Evolutionary conservation across 2,888 invertebrate species (phyloP).

Genomic region (Mythimna loreyi): DNA sequence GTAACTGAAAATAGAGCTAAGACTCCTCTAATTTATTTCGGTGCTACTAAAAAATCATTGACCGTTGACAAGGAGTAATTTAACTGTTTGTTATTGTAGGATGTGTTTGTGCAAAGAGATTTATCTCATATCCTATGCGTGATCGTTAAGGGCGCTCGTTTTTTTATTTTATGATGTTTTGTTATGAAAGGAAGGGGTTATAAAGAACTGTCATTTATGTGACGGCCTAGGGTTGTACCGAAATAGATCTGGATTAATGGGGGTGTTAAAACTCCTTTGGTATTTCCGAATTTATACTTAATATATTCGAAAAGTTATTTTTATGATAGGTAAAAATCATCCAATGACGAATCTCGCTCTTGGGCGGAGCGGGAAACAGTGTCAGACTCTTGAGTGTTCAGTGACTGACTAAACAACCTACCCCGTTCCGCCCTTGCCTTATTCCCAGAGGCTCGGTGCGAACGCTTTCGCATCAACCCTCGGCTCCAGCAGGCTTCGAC

Average conservation of each 20-base stretch:
- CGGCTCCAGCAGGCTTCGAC: too few relatives aligned
- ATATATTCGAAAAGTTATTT: too few relatives aligned
- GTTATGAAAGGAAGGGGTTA: constrained; percentile 46
- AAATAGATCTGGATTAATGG: constrained; percentile 9
- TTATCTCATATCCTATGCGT: constrained; percentile 46
- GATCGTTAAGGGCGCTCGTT: constrained; percentile 45
- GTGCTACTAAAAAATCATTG: constrained; percentile 38
- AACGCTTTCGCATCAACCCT: too few relatives aligned
- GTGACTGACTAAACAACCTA: too few relatives aligned
- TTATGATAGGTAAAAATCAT: too few relatives aligned
- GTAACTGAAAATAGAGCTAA: constrained; percentile 18
- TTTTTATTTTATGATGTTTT: constrained; percentile 59
- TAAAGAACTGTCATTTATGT: constrained; percentile 43
- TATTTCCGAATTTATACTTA: too few relatives aligned
- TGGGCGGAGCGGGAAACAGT: too few relatives aligned
- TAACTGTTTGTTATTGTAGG: constrained; percentile 55
- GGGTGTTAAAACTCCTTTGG: neutral
- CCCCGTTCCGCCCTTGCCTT: too few relatives aligned
- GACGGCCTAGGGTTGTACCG: constrained; percentile 9
- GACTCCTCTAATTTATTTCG: constrained; percentile 27
- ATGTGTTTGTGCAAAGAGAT: constrained; percentile 59
- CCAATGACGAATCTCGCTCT: too few relatives aligned
- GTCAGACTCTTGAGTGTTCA: too few relatives aligned
- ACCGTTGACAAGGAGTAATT: constrained; percentile 45
- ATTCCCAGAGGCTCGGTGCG: too few relatives aligned